Conservation (phyloP, 2,113 vertebrate genomes). For the Aspidoscelis tigris region DNA sequence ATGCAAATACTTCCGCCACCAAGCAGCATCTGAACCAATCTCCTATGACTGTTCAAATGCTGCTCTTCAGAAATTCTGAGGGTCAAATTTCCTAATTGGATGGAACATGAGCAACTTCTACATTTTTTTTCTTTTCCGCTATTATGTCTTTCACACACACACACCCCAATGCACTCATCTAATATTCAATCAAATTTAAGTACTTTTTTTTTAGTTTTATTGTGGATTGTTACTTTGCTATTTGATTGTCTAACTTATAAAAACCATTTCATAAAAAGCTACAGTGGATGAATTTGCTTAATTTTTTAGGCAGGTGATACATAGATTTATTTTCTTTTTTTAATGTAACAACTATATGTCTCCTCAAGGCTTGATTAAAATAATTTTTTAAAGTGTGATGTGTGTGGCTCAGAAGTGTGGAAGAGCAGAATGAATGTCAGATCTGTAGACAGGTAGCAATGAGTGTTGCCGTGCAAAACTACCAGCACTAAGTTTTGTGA, state of each 20-base stretch:
- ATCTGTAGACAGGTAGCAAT: conserved; percentile 19
- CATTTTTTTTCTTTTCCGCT: too few species aligned
- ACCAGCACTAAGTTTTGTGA: conserved; percentile 70
- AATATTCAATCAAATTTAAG: not conserved
- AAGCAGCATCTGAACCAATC: too few species aligned
- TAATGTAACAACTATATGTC: too few species aligned
- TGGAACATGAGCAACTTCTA: too few species aligned
- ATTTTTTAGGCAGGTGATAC: conserved; percentile 58
- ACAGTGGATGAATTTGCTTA: conserved; percentile 47
- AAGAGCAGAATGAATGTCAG: conserved; percentile 64
- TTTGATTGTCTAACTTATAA: conserved; percentile 22
- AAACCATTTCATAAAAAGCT: conserved; percentile 32
- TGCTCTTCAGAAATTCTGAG: too few species aligned
- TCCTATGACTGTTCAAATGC: too few species aligned
- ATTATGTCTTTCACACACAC: too few species aligned
- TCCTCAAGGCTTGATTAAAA: conserved; percentile 31
- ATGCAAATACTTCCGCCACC: too few species aligned
- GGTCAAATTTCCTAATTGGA: too few species aligned
- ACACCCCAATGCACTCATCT: too few species aligned
- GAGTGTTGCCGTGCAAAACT: conserved; percentile 62
- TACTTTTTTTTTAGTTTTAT: not conserved
- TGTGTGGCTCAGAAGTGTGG: conserved; percentile 50
- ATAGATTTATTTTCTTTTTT: conserved; percentile 35
- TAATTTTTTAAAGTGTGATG: not conserved
- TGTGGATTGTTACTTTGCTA: conserved; percentile 9